Evolutionary conservation across 1,140 invertebrate species (phyloP).

Genomic region (Drosophila pseudoobscura): DNA sequence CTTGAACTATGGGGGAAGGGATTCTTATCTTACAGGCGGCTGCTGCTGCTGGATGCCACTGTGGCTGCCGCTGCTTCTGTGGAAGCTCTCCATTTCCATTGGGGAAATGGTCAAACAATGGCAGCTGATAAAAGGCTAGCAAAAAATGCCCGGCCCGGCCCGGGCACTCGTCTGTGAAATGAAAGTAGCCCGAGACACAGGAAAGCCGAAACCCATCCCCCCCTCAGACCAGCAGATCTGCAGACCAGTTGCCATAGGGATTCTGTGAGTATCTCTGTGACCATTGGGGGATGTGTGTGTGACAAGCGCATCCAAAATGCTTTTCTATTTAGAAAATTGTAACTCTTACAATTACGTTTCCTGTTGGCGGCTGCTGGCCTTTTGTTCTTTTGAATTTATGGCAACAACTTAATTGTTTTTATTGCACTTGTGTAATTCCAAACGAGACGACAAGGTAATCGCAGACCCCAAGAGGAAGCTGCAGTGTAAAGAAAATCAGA

Average conservation of each 20-base stretch:
- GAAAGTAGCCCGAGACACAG: conserved; percentile 54
- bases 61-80: neutral
- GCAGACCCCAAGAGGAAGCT: neutral
- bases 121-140: conserved; percentile 48
- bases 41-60: neutral
- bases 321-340: conserved; percentile 49
- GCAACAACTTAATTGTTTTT: conserved; percentile 66
- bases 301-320: conserved; percentile 55
- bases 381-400: conserved; percentile 44
- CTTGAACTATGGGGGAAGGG: conserved; percentile 19
- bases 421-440: conserved; percentile 56
- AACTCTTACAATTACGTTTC: conserved; percentile 66
- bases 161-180: conserved; percentile 62
- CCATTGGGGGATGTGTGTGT: conserved; percentile 30
- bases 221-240: neutral
- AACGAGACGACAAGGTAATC: conserved; percentile 5
- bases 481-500: too few relatives aligned
- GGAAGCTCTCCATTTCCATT: conserved; percentile 33
- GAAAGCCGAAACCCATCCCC: too few relatives aligned
- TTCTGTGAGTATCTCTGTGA: conserved; percentile 1
- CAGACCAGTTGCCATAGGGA: conserved; percentile 22
- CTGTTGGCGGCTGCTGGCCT: conserved; percentile 17
- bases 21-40: conserved; percentile 14
- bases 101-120: conserved; percentile 56
- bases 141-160: neutral